Base-by-base conservation (phyloP, 2,797 vertebrate genomes). In the Sciaenops ocellatus region DNA sequence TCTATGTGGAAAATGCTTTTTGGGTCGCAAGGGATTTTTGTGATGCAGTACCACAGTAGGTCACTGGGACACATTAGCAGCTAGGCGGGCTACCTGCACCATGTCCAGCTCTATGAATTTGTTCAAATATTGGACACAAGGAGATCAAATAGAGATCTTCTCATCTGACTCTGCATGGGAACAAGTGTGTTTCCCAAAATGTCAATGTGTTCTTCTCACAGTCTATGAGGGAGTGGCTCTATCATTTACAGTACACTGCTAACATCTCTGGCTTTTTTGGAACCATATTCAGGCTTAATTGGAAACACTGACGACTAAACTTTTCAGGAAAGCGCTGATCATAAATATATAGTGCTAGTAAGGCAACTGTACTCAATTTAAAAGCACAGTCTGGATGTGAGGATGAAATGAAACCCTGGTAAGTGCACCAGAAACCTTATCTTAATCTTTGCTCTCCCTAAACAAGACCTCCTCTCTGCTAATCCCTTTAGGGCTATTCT, bases 361-460 rank as follows among this genome's bases (percentile, higher is more conserved):
- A 50, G 16, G 20, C 20, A 71, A 63, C 64, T 57, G 65, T 26
- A 52, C 51, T 69, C 44, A 59, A 46, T 76, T 64, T 62, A 51
- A 80, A 77, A 42, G 46, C 38, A 5, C 56, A 7, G 54, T 63
- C n/a, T 78, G 34, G 26, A 78, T 56, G 59, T 65, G 78, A 68
- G 68, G 57, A 67, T 76, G 80, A 87, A 92, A 88, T 60, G 41
- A 84, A 91, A 78, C 62, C 75, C 76, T 55, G 65, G 24, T 77
- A 62, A 68, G 67, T 84, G 78, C 71, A 73, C 73, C 61, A 76
- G 91, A 88, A 92, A 93, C 81, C 69, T 66, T 73, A 91, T 87
- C 90, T 82, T 90, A 88, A 90, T 87, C 88, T 86, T 70, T 70
- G 64, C 80, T 79, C 80, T 83, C 74, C 60, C 79, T 50, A 69